These are phyloP conservation scores for western clawed frog (Xenopus tropicalis) DNA, from an alignment of 2,113 vertebrate species.

Conservation along the genomic window DNA sequence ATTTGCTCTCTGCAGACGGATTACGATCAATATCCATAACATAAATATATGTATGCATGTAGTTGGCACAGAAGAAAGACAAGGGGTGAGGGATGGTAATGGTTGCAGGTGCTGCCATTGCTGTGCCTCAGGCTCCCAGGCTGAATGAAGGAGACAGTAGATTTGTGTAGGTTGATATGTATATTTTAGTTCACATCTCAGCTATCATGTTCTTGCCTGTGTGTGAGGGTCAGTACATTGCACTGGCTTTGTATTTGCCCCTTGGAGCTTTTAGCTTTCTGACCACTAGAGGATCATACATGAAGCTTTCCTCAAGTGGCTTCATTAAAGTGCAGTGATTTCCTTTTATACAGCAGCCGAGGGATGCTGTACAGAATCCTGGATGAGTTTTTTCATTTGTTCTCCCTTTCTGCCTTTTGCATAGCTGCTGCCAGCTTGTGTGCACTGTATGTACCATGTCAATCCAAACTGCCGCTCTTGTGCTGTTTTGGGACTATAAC, in stretches of 20 bases:
- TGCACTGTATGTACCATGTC: background rate
- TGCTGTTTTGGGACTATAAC: no score
- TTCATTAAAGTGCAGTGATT: conserved; percentile 45
- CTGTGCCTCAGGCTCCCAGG: conserved; percentile 16
- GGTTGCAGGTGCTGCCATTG: background rate
- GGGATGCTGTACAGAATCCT: conserved; percentile 6
- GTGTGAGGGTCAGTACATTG: conserved; percentile 65
- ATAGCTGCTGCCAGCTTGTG: no score
- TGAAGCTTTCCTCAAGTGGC: conserved; percentile 44
- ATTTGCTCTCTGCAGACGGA: conserved; percentile 78
- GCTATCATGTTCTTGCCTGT: conserved; percentile 39
- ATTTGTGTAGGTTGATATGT: conserved; percentile 24
- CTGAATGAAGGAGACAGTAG: conserved; percentile 34
- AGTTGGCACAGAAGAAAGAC: conserved; percentile 28
- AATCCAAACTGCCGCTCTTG: no score
- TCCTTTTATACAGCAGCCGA: conserved; percentile 39
- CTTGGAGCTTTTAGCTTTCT: conserved; percentile 60
- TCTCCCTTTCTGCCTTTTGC: background rate
- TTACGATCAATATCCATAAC: conserved; percentile 70
- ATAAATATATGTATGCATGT: conserved; percentile 44
- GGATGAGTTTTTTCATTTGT: conserved; percentile 45
- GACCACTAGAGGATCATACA: conserved; percentile 69
- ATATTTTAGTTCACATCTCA: conserved; percentile 44
- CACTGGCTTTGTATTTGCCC: conserved; percentile 63
- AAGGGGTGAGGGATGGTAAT: conserved; percentile 17